Evolutionary conservation across 35 echinoderm and acorn worm species (phyloP), one percentile per base, ranked within the genome.

Genomic region (Acanthaster planci): DNA sequence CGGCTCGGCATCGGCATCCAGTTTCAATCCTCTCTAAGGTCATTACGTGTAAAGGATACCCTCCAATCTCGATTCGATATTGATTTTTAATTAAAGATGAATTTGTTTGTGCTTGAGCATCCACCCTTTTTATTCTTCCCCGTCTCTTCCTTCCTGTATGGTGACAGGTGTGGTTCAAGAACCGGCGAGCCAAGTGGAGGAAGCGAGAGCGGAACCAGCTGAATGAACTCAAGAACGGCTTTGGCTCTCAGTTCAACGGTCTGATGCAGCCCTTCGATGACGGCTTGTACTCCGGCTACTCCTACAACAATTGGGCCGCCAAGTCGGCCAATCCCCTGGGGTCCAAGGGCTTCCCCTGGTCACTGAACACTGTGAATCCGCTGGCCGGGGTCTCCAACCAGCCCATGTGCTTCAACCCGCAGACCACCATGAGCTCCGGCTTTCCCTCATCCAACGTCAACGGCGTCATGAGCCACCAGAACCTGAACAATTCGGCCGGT

Each of bases 161-260:
- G 86, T 52, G 21, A 18, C 77, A 99, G 96, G 90, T 99, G 50
- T 94, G 96, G 96, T 94, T 99, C 87, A 99, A 99, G 40, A 99
- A 99, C 76, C 81, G 96, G 18, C 56, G 96, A 55, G 96, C 96
- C 31, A 99, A 99, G 82, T 99, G 96, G 96, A 90, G 96, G 92
- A 94, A 94, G 58, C 27, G 96, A 15, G 96, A 99, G 60, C 85
- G 96, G 19, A 99, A 99, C 80, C 96, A 99, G 59, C 83, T 99
- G 51, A 93, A 99, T 55, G 96, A 99, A 57, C 44, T 93, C 14
- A 97, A 97, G 80, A 94, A 99, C 59, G 93, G 93, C 16, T 87
- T 95, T 5, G 93, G 93, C 14, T 89, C 93, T 5, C 89, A 90
- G 55, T 95, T 95, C 85, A 95, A 95, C 60, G 93, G 89, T 26